Percentiles rank a stretch among this genome's conserved stretches.
These are phyloP conservation scores for Tetranychus truncatus DNA, from an alignment of 2,888 invertebrate species.

Conservation along the genomic window DNA sequence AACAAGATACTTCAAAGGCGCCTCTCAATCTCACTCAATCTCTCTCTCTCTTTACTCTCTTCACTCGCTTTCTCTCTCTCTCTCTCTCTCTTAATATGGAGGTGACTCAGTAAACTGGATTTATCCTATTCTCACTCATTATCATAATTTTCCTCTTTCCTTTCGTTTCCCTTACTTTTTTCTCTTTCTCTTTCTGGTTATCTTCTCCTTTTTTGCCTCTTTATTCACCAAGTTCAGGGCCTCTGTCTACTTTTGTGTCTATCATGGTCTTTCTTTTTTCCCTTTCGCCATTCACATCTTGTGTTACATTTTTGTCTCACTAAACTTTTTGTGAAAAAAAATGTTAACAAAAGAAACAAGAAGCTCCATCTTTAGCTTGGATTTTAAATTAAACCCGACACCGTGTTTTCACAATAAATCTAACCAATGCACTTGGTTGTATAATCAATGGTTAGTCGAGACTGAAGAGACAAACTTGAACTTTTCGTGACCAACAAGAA, in stretches of 20 bases:
- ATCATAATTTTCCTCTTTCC: slow-evolving; percentile 11
- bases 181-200: slow-evolving; percentile 13
- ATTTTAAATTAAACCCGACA: neutral
- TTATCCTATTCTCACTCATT: slow-evolving; percentile 2
- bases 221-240: neutral
- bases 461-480: no score
- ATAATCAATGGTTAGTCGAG: no score
- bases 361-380: neutral
- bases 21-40: slow-evolving; percentile 6
- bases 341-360: neutral
- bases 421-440: no score
- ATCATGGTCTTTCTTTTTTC: no score
- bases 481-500: no score
- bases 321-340: neutral
- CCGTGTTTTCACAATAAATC: no score
- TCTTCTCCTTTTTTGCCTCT: slow-evolving; percentile 13
- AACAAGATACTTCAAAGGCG: neutral
- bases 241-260: no score
- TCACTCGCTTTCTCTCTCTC: slow-evolving; percentile 13
- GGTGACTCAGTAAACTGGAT: slow-evolving; percentile 1
- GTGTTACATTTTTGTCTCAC: no score
- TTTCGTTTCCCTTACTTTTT: slow-evolving; percentile 6
- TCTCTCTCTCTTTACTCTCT: slow-evolving; percentile 7
- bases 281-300: no score
- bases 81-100: slow-evolving; percentile 1